Conservation (phyloP, 2,113 vertebrate species). For the Python bivittatus region DNA sequence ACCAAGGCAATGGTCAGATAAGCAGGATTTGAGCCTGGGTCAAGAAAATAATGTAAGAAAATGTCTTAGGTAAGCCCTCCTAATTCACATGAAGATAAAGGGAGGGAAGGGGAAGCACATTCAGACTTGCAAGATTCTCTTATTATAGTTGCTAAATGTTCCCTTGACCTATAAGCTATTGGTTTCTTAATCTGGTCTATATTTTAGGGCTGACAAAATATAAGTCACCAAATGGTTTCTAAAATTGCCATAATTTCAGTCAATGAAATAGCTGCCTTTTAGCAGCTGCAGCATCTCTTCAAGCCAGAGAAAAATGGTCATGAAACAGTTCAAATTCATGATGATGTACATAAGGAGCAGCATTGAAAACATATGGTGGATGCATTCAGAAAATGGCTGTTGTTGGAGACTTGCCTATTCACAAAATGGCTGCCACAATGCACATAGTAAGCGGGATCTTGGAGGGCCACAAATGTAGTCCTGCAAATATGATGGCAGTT, state of each 20-base stretch:
- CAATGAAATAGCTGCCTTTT: background rate
- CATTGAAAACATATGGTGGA: background rate
- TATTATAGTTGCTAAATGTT: background rate
- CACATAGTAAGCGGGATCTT: background rate
- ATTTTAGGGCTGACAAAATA: background rate
- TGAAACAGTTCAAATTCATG: background rate
- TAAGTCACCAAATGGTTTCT: background rate
- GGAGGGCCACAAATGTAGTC: background rate
- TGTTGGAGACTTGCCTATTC: background rate
- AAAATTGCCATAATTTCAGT: background rate
- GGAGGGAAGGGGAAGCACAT: background rate
- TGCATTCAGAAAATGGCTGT: background rate
- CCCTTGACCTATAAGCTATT: background rate
- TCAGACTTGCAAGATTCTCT: background rate
- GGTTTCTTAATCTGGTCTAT: background rate
- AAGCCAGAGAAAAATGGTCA: background rate
- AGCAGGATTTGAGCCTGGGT: too few species aligned
- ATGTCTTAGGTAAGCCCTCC: too few species aligned
- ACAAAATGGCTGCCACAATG: background rate
- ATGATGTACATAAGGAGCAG: background rate
- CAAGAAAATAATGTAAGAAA: too few species aligned
- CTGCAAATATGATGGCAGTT: background rate
- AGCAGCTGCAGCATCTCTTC: background rate
- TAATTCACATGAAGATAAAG: too few species aligned
- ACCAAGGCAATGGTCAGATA: too few species aligned